A percentile compares a stretch with the other conserved stretches of the same genome.
Conservation (phyloP, 2,888 invertebrate species). For the Scrobipalpa costella region DNA sequence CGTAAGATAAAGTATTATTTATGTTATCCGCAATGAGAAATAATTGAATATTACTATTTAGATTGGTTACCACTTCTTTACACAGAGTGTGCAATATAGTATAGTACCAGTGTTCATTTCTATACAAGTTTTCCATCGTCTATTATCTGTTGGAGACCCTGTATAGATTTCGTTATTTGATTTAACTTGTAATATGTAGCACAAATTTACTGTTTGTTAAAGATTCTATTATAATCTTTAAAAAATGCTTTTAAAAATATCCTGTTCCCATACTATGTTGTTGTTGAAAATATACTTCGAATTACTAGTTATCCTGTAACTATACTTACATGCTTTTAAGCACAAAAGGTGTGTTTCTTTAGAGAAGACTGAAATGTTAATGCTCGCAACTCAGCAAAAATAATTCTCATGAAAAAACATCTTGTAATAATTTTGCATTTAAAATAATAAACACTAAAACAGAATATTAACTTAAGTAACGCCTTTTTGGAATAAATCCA, state of each 20-base stretch:
- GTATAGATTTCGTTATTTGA: neutral
- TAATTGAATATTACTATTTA: slow-evolving; percentile 28
- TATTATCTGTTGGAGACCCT: neutral
- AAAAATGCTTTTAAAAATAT: neutral
- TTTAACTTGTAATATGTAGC: slow-evolving; percentile 20
- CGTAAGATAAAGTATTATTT: slow-evolving; percentile 59
- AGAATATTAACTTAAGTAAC: slow-evolving; percentile 33
- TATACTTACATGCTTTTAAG: neutral
- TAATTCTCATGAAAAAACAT: slow-evolving; percentile 14
- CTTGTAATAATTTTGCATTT: slow-evolving; percentile 20
- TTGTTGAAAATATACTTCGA: neutral
- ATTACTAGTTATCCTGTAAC: neutral
- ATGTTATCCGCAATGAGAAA: slow-evolving; percentile 49
- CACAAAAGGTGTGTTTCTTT: slow-evolving; percentile 24
- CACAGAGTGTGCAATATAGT: slow-evolving; percentile 36
- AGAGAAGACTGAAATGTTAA: slow-evolving; percentile 32
- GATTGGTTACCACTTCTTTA: slow-evolving; percentile 36
- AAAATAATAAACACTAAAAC: slow-evolving; percentile 7
- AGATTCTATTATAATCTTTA: neutral
- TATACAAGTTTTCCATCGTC: slow-evolving; percentile 17
- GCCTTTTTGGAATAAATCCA: slow-evolving; percentile 41
- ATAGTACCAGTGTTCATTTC: slow-evolving; percentile 37
- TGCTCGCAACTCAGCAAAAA: slow-evolving; percentile 27
- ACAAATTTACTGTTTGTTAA: slow-evolving; percentile 26
- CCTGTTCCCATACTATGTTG: neutral